Evolutionary conservation across 2,888 invertebrate genomes (phyloP), one percentile per base, ranked within the genome.

Genomic region (Agrypnus murinus): DNA sequence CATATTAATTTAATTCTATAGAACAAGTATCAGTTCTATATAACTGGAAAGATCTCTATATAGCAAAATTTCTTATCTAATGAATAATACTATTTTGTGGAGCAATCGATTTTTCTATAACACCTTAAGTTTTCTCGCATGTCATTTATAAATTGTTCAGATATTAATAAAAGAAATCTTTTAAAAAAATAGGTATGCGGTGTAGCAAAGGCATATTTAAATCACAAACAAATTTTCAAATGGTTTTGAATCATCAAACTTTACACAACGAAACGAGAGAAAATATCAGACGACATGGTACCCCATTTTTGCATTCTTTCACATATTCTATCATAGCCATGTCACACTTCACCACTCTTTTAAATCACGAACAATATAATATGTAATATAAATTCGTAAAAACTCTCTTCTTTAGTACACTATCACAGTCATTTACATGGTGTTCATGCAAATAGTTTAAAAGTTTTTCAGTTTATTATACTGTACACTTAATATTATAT

Each of bases 401-500:
- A 65, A 65, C 65, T 75, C 75, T 82, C 81, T 81, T 84, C 85
- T 85, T 85, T 84, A 84, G 84, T 84, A 83, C 85, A 84, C 85
- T 86, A 86, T 86, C 86, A 86, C 86, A 86, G 85, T 85, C 84
- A 85, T 84, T 84, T 84, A 84, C 81, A 83, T 84, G 85, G 83
- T 83, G 84, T 84, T 82, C 81, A 81, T 83, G 80, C 79, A 80
- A 80, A 78, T 70, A 69, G 66, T 70, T 72, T 60, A 66, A 58
- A 57, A 66, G 58, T 60, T 73, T n/a, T 25, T 65, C 45, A 65
- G 53, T 66, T 67, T 43, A 57, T 64, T 69, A 64, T 65, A 69
- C 59, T 69, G 65, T 72, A 72, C 72, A 72, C 58, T 69, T 65
- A 71, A 63, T 67, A 66, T 67, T 69, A 62, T 46, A 55, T 67